Conservation (phyloP, 2,113 vertebrate genomes). For the Vulpes vulpes region DNA sequence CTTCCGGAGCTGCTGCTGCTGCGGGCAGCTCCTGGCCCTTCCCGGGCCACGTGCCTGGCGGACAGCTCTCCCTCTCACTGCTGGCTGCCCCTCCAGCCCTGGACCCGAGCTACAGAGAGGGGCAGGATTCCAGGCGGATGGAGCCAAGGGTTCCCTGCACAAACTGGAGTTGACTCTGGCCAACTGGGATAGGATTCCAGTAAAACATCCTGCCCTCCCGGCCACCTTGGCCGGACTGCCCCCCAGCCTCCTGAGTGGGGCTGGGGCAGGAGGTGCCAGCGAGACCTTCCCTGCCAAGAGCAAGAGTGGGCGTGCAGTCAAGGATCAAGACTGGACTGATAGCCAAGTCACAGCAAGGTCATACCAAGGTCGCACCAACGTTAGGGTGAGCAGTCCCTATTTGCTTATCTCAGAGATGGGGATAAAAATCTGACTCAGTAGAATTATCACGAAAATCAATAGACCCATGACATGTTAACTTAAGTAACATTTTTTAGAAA, state of each 20-base stretch:
- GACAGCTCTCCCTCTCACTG: constrained; percentile 1
- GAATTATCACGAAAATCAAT: too few relatives aligned
- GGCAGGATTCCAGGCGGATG: constrained; percentile 59
- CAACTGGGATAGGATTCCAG: constrained; percentile 26
- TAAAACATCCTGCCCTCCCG: background rate
- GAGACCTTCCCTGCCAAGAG: background rate
- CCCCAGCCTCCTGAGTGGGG: background rate
- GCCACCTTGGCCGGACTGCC: background rate
- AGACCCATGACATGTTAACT: background rate
- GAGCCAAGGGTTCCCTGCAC: constrained; percentile 76
- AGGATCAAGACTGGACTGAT: background rate
- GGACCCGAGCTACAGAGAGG: background rate
- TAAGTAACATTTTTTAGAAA: background rate
- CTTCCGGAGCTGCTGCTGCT: background rate
- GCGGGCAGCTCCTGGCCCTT: background rate
- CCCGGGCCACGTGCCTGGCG: constrained; percentile 35
- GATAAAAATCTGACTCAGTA: background rate
- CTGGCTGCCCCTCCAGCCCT: constrained; percentile 64
- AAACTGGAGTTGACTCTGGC: constrained; percentile 46
- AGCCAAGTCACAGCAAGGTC: background rate
- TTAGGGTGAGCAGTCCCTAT: background rate
- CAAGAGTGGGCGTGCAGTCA: background rate
- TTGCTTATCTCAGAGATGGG: background rate
- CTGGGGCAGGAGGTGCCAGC: background rate
- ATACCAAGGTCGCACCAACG: too few relatives aligned